Evolutionary conservation across 1,140 invertebrate species (phyloP), one percentile per base, ranked within the genome.

Genomic region (Drosophila mayri): DNA sequence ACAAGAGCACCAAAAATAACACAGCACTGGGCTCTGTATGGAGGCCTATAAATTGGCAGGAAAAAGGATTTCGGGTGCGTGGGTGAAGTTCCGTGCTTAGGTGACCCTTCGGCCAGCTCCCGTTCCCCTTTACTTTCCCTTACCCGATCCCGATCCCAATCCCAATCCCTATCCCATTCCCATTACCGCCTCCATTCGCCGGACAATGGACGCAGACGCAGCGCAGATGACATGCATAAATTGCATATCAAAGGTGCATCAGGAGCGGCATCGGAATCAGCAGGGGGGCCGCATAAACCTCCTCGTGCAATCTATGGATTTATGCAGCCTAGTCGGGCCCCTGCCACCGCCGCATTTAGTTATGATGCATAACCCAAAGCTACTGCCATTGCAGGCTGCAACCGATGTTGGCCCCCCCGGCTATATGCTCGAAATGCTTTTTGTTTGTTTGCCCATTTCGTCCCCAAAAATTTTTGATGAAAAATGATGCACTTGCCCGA

Each of bases 171-270:
- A 20, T 52, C 50, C 52, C 52, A 25, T 11, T 38, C 20, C 52
- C 37, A 35, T 37, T 52, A 25, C 50, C 50, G 32, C 50, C 40
- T 30, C 28, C 67, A 16, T 20, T 30, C 22, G 57, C 14, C 30
- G 40, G 37, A 88, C 85, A 90, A 81, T 75, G 85, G 77, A 81
- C 68, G 70, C 68, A 84, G 67, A 73, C 70, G 44, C 70, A 73
- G 85, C 85, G 35, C 71, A 85, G 86, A 85, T 90, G 85, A 90
- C 85, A 80, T 85, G 78, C 85, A 90, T 90, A 90, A 90, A 90
- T 90, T 90, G 85, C 85, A 90, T 81, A 85, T 90, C 77, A 88
- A 88, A 88, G 84, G 84, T 88, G 84, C 84, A 88, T 88, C 84
- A 84, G 59, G 65, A 87, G 75, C 59, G 62, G 65, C 63, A 62